Conservation (phyloP, 92 coral and sea anemone genomes). For the Actinostola sp. region DNA sequence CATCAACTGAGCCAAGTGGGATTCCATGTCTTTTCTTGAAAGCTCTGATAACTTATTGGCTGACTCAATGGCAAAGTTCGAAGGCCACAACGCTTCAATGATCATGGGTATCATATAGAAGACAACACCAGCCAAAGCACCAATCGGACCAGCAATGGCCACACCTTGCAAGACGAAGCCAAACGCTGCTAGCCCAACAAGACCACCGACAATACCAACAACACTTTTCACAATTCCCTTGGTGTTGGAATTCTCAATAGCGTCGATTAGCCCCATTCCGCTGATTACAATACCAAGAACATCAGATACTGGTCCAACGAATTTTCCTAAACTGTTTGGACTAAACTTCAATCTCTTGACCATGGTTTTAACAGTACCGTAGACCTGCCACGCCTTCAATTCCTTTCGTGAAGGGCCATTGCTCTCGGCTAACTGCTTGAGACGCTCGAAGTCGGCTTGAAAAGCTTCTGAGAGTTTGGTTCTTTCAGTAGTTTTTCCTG, state of each 20-base stretch:
- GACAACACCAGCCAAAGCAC: slow-evolving; percentile 37
- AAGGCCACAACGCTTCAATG: slow-evolving; percentile 50
- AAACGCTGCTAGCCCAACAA: slow-evolving; percentile 51
- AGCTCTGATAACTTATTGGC: slow-evolving; percentile 56
- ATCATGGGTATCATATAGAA: slow-evolving; percentile 46
- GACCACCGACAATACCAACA: slow-evolving; percentile 58
- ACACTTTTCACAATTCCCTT: slow-evolving; percentile 60
- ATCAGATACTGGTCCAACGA: slow-evolving; percentile 56
- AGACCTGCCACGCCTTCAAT: slow-evolving; percentile 22
- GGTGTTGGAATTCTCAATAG: slow-evolving; percentile 43
- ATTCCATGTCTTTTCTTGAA: slow-evolving; percentile 55
- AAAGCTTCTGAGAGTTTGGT: slow-evolving; percentile 23
- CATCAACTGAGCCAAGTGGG: slow-evolving; percentile 35
- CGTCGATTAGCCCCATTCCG: slow-evolving; percentile 51
- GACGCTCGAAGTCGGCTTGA: slow-evolving; percentile 24
- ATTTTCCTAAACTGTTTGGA: slow-evolving; percentile 1
- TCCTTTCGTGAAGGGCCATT: slow-evolving; percentile 22
- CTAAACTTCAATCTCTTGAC: slow-evolving; percentile 21
- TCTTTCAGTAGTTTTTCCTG: slow-evolving; percentile 10
- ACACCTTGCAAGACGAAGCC: slow-evolving; percentile 20
- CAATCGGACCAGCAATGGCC: slow-evolving; percentile 6
- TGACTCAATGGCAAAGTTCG: slow-evolving; percentile 46
- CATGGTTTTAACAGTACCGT: slow-evolving; percentile 15
- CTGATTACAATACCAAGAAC: slow-evolving; percentile 47
- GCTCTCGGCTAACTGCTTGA: slow-evolving; percentile 17